These are phyloP conservation scores for Spheniscus humboldti DNA, from an alignment of 2,797 vertebrate genomes.

Conservation along the genomic window DNA sequence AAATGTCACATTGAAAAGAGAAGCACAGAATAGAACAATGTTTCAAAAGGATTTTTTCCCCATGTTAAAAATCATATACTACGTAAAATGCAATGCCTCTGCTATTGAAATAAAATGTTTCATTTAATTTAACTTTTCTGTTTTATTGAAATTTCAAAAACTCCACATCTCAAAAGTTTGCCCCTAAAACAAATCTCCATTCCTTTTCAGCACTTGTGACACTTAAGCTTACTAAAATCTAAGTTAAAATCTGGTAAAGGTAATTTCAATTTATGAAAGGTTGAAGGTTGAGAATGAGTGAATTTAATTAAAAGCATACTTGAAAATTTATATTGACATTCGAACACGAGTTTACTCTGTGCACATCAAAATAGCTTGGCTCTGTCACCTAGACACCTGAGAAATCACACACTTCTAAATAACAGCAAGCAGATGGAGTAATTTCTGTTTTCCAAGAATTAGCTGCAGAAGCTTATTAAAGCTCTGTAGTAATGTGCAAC, in stretches of 20 bases:
- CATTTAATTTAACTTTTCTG: background rate
- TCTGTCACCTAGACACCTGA: constrained; percentile 40
- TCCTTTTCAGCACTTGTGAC: background rate
- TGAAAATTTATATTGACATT: constrained; percentile 33
- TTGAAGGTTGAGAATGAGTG: background rate
- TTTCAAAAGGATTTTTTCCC: background rate
- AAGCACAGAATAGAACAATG: background rate
- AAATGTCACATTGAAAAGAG: background rate
- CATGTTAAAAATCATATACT: background rate
- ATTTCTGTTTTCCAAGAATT: constrained; percentile 19
- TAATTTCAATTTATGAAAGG: constrained; percentile 13
- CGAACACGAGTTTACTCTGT: background rate
- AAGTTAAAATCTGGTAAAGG: constrained; percentile 15
- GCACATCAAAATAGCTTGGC: constrained; percentile 5
- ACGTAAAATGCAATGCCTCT: background rate
- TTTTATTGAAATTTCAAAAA: background rate
- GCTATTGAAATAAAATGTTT: background rate
- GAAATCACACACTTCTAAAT: constrained; percentile 1
- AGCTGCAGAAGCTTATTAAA: background rate
- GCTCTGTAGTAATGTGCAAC: background rate
- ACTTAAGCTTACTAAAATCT: background rate
- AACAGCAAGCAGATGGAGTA: constrained; percentile 29
- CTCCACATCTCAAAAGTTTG: background rate
- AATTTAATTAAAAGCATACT: background rate
- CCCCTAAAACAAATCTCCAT: background rate